These are phyloP conservation scores for Hyperopisus bebe DNA, from an alignment of 2,113 vertebrate species.

Conservation along the genomic window DNA sequence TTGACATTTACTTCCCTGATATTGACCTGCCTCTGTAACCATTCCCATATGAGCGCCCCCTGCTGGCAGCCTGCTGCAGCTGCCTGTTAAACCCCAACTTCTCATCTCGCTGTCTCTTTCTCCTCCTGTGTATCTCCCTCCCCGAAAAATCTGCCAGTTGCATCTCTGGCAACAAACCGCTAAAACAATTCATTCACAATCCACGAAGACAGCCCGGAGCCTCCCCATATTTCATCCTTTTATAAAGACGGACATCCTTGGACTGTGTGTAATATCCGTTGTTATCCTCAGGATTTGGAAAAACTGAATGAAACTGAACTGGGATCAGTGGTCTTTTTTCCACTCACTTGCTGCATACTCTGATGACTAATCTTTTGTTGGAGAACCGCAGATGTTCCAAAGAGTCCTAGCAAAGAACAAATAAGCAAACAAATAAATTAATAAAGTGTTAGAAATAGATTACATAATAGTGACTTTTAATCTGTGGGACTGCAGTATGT, in stretches of 20 bases:
- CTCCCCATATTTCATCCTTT: background rate
- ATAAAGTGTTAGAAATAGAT: background rate
- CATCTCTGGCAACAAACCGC: background rate
- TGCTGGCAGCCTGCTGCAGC: background rate
- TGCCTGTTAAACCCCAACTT: background rate
- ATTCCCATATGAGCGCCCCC: background rate
- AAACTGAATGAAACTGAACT: background rate
- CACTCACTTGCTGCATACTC: background rate
- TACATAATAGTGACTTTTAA: background rate
- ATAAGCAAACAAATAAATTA: background rate
- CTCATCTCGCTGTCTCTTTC: background rate
- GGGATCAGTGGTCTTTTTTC: background rate
- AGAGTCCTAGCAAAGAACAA: background rate
- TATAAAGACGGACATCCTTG: background rate
- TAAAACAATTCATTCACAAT: background rate
- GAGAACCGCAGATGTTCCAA: background rate
- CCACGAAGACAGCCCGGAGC: background rate
- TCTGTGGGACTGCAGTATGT: background rate
- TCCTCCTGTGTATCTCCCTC: background rate
- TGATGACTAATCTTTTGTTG: background rate
- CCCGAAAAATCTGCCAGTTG: background rate
- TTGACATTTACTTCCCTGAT: background rate
- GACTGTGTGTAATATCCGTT: background rate
- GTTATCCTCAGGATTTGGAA: background rate
- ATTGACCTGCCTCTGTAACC: background rate